phyloP scores from a whole-genome alignment of 2,113 vertebrate genomes.

The Vicugna pacos region DNA sequence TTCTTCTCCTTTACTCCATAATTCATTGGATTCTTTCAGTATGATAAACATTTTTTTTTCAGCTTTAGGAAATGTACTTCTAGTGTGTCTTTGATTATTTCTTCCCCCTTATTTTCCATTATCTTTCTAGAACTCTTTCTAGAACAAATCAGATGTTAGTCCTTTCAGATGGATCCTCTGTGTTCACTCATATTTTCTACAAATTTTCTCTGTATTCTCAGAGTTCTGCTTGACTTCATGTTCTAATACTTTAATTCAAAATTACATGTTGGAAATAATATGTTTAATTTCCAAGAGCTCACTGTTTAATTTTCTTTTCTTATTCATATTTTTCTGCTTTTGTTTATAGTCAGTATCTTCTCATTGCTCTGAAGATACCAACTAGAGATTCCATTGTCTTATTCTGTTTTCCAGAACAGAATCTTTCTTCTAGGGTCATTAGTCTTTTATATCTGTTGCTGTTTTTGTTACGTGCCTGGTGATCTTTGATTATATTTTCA shows the following conservation, averaged over 20 bases:
- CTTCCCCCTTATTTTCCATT: slow-evolving; percentile 60
- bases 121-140: not conserved
- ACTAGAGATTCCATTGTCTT: slow-evolving; percentile 17
- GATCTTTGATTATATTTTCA: not conserved
- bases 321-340: slow-evolving; percentile 44
- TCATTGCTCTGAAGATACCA: not conserved
- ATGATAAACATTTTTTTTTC: not conserved
- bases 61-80: not conserved
- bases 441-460: not conserved
- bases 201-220: slow-evolving; percentile 27
- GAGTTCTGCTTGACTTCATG: not conserved
- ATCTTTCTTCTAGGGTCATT: not conserved
- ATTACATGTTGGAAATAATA: not conserved
- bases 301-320: not conserved
- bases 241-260: slow-evolving; percentile 56
- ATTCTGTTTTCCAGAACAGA: slow-evolving; percentile 22
- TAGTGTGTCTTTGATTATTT: slow-evolving; percentile 6
- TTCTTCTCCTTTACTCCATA: not conserved
- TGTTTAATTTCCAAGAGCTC: not conserved
- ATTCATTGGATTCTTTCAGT: not conserved
- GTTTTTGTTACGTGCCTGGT: not conserved
- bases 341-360: not conserved
- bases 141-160: not conserved
- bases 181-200: not conserved
- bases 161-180: not conserved